phyloP scores from a whole-genome alignment of 2,797 vertebrate species.

The Malurus leucopterus region DNA sequence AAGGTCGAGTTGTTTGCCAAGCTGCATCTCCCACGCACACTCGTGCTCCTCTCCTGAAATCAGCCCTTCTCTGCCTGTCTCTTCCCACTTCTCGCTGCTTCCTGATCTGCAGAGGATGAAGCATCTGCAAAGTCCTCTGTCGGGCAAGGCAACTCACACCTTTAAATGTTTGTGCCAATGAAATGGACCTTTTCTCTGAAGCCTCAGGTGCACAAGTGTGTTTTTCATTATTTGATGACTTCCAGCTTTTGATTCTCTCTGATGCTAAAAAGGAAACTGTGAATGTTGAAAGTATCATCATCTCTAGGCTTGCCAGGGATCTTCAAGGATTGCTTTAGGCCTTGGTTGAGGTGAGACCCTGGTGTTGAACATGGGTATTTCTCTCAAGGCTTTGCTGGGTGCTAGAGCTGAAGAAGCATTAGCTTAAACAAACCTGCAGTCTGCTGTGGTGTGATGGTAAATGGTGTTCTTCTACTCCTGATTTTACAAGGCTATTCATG shows the following conservation, averaged over 20 bases:
- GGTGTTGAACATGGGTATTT: not conserved
- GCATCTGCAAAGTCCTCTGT: not conserved
- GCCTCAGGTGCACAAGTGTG: not conserved
- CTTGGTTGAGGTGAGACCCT: not conserved
- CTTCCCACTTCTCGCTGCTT: not conserved
- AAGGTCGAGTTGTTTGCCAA: not conserved
- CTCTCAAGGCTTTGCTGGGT: not conserved
- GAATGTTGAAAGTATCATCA: not conserved
- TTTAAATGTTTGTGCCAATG: not conserved
- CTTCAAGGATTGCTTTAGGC: not conserved
- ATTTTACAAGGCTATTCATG: not conserved
- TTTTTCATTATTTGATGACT: not conserved
- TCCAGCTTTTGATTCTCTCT: not conserved
- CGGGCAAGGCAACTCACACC: not conserved
- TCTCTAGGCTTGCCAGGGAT: not conserved
- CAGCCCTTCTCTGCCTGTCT: not conserved
- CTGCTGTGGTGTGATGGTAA: not conserved
- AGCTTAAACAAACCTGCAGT: not conserved
- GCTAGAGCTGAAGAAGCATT: not conserved
- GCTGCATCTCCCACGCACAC: not conserved
- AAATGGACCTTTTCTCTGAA: not conserved
- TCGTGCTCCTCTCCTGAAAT: not conserved
- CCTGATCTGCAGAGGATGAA: not conserved
- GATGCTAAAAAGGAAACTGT: not conserved
- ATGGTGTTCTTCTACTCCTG: rapidly evolving